A percentile compares a stretch with the other conserved stretches of the same genome.
Evolutionary conservation across 2,113 vertebrate species (phyloP).

Genomic region (Orthochromis indermauri): DNA sequence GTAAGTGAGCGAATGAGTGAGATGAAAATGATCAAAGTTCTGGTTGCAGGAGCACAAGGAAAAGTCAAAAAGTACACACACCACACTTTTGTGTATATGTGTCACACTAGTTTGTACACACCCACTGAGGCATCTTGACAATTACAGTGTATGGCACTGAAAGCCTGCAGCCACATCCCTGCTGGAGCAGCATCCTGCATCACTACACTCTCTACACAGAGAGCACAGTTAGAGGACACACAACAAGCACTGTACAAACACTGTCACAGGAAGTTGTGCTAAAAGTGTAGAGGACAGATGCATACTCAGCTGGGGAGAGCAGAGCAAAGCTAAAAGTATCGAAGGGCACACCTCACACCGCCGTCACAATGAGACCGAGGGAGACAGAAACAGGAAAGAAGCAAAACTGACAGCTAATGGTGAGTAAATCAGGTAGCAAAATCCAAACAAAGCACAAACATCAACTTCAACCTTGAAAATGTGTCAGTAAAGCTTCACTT

Average conservation of each 20-base stretch:
- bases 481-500: background rate
- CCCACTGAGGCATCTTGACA: conserved; percentile 44
- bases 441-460: background rate
- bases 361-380: background rate
- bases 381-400: background rate
- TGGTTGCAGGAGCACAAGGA: background rate
- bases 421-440: conserved; percentile 11
- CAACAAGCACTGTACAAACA: conserved; percentile 16
- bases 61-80: background rate
- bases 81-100: background rate
- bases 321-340: conserved; percentile 39
- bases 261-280: conserved; percentile 46
- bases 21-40: background rate
- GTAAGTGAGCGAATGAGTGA: background rate
- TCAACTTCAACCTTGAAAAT: conserved; percentile 25
- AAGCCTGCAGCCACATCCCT: conserved; percentile 60
- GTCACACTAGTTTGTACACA: background rate
- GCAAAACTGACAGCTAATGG: conserved; percentile 22
- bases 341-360: conserved; percentile 30
- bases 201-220: conserved; percentile 27
- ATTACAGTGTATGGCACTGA: conserved; percentile 61
- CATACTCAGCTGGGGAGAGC: conserved; percentile 43
- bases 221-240: conserved; percentile 46
- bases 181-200: conserved; percentile 50
- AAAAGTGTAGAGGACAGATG: conserved; percentile 56